Evolutionary conservation across 1,140 invertebrate species (phyloP), one percentile per base, ranked within the genome.

Genomic region (Meloidogyne exigua): DNA sequence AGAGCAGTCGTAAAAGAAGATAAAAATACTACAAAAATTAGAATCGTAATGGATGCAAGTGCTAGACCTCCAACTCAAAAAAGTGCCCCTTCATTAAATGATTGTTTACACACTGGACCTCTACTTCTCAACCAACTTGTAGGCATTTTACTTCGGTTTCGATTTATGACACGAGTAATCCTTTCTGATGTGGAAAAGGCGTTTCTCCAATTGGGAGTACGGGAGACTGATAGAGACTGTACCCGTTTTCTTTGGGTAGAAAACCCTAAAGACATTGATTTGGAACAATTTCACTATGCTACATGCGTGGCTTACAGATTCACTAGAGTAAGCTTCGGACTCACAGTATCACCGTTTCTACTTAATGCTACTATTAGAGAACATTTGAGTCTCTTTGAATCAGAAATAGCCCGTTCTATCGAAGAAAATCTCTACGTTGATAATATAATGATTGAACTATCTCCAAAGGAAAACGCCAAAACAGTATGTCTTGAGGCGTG

Each of bases 241-340:
- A 26, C 36, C 1, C 21, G 76, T 4, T 77, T 77, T 68, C 75
- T 77, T 4, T 77, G 76, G 76, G 5, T 77, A 0, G 64, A 78
- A n/a, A 21, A 77, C 23, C n/a, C 62, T 7, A 26, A n/a, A 11
- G 23, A n/a, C 1, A 10, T 9, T 9, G 26, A 68, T 11, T 18
- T 25, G 1, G 21, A 78, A 11, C 5, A 42, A 26, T 11, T 76
- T 23, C 39, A 57, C 10, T 23, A n/a, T 18, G 0, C 44, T 26
- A 82, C 83, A 15, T 23, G 78, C 7, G 18, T 68, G 3, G 66
- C 71, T 25, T 66, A 68, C 15, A 25, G 80, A 13, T 81, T 81
- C n/a, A 25, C 26, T 7, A 26, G 67, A 25, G 67, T 68, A n/a
- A 68, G 67, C 44, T 68, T 68, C 25, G 67, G 67, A 2, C 67